Evolutionary conservation across 2,888 invertebrate genomes (phyloP).

Genomic region (Synergus laeviventris): DNA sequence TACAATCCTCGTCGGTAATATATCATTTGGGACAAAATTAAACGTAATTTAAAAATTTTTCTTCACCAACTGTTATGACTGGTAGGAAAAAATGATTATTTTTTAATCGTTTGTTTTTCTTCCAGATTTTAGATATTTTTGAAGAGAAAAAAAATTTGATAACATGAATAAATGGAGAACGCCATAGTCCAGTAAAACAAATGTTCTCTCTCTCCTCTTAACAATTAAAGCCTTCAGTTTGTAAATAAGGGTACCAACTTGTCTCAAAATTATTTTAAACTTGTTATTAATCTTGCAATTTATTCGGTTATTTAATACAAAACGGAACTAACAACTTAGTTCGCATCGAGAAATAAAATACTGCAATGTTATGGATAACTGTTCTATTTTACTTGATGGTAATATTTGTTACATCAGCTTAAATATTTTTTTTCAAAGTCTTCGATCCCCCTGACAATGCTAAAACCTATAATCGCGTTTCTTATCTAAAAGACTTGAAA

Average conservation of each 20-base stretch:
- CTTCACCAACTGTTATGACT: no score
- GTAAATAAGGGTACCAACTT: not conserved
- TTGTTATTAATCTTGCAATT: not conserved
- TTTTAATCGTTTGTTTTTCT: no score
- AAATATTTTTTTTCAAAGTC: conserved; percentile 36
- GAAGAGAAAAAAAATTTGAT: no score
- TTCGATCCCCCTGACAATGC: conserved; percentile 37
- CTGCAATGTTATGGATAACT: conserved; percentile 30
- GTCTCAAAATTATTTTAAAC: not conserved
- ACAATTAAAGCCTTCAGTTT: not conserved
- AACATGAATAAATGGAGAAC: no score
- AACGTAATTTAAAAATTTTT: no score
- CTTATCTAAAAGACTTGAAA: conserved; percentile 28
- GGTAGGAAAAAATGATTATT: no score
- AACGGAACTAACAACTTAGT: not conserved
- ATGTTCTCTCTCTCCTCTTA: no score
- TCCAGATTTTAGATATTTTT: no score
- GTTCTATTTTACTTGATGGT: conserved; percentile 37
- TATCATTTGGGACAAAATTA: no score
- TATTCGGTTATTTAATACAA: not conserved
- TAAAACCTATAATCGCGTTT: conserved; percentile 22
- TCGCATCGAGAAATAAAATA: not conserved
- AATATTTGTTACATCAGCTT: conserved; percentile 39
- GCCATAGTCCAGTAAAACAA: no score
- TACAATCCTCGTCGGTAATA: no score